Evolutionary conservation across 2,888 invertebrate genomes (phyloP).

Genomic region (Zaprionus obscuricornis): DNA sequence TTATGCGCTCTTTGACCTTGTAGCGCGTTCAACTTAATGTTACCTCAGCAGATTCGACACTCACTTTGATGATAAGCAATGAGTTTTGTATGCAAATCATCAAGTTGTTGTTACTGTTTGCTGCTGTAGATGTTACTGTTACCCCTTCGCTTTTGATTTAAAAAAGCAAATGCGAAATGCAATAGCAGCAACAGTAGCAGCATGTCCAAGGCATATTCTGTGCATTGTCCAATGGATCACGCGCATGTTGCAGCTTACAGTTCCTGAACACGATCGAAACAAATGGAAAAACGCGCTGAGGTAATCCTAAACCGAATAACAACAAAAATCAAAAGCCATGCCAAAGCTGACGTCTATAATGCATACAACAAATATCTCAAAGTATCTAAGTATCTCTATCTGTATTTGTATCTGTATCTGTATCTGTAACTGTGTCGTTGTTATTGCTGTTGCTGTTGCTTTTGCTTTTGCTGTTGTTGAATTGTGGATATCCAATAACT

Average conservation of each 20-base stretch:
- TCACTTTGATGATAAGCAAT: conserved; percentile 72
- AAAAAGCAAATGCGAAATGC: conserved; percentile 56
- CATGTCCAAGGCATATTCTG: conserved; percentile 37
- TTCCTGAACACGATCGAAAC: conserved; percentile 58
- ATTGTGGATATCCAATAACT: conserved; percentile 49
- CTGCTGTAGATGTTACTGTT: conserved; percentile 2
- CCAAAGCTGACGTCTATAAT: conserved; percentile 45
- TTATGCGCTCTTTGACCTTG: no score
- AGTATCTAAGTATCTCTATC: conserved; percentile 25
- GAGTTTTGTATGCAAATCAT: conserved; percentile 71
- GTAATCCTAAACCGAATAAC: conserved; percentile 39
- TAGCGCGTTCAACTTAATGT: conserved; percentile 8
- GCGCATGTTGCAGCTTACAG: conserved; percentile 52
- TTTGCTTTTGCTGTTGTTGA: conserved; percentile 21
- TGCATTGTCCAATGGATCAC: conserved; percentile 45
- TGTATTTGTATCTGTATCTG: conserved; percentile 13
- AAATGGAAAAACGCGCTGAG: conserved; percentile 41
- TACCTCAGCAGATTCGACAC: conserved; percentile 62
- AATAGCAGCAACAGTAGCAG: conserved; percentile 39
- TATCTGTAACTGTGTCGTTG: conserved; percentile 17
- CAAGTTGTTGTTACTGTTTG: conserved; percentile 2
- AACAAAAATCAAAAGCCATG: conserved; percentile 15
- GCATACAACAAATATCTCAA: conserved; percentile 18
- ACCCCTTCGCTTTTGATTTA: conserved; percentile 54
- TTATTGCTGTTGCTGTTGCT: no score